Evolutionary conservation across 2,797 vertebrate species (phyloP).

Genomic region (Tolypeutes matacus): DNA sequence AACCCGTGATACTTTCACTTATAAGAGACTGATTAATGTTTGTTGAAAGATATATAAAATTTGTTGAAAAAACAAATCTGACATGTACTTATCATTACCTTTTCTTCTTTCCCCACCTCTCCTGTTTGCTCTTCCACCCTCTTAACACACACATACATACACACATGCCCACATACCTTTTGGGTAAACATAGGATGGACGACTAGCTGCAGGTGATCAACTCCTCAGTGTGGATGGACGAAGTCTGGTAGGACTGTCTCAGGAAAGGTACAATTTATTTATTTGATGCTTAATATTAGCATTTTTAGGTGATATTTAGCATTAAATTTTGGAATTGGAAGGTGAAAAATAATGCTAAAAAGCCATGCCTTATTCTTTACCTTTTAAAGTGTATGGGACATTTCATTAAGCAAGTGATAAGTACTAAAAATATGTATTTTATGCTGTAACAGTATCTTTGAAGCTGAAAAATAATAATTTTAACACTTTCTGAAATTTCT

Average conservation of each 20-base stretch:
- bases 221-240: slow-evolving; percentile 97
- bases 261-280: slow-evolving; percentile 93
- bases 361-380: background rate
- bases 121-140: background rate
- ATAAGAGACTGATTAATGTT: accelerated
- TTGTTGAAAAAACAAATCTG: accelerated
- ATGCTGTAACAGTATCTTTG: background rate
- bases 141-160: too few relatives aligned
- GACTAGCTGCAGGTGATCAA: slow-evolving; percentile 97
- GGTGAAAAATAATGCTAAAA: background rate
- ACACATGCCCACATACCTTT: accelerated
- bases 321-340: background rate
- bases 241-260: slow-evolving; percentile 97
- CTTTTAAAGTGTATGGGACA: background rate
- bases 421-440: background rate
- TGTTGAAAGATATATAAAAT: too few relatives aligned
- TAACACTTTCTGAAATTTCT: background rate
- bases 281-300: background rate
- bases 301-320: background rate
- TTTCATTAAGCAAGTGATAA: background rate
- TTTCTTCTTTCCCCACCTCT: background rate
- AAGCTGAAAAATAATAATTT: background rate
- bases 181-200: slow-evolving; percentile 91
- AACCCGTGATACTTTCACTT: accelerated
- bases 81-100: background rate